These are phyloP conservation scores for Ceyx margarethae DNA, from an alignment of 2,113 vertebrate species.

Conservation along the genomic window DNA sequence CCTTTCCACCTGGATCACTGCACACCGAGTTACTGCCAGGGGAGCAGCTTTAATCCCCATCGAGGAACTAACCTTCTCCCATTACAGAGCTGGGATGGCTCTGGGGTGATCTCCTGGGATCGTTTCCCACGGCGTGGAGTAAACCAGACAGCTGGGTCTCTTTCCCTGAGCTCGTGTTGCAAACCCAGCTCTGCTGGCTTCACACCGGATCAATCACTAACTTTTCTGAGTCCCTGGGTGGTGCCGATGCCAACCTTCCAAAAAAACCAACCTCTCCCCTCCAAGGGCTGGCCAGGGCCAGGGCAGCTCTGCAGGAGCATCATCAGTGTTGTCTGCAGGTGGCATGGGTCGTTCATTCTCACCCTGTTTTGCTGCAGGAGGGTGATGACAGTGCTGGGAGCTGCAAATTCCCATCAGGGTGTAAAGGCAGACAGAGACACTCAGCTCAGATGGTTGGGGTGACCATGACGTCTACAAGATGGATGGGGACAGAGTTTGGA, in stretches of 20 bases:
- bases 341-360: background rate
- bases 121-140: fast-evolving
- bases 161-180: background rate
- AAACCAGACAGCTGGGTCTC: background rate
- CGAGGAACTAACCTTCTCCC: background rate
- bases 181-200: fast-evolving
- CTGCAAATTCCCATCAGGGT: background rate
- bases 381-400: fast-evolving
- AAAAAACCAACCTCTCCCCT: background rate
- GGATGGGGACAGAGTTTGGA: background rate
- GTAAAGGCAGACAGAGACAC: background rate
- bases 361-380: background rate
- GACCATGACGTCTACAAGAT: background rate
- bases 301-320: background rate
- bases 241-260: background rate
- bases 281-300: background rate
- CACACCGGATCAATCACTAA: background rate
- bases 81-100: background rate
- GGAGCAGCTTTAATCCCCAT: background rate
- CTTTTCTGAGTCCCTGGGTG: background rate
- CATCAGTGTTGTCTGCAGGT: fast-evolving
- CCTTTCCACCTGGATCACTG: background rate
- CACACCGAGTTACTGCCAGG: fast-evolving
- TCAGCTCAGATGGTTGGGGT: fast-evolving
- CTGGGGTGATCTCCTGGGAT: background rate